Conservation (phyloP, 2,888 invertebrate genomes). For the Cantharis flavilabris region DNA sequence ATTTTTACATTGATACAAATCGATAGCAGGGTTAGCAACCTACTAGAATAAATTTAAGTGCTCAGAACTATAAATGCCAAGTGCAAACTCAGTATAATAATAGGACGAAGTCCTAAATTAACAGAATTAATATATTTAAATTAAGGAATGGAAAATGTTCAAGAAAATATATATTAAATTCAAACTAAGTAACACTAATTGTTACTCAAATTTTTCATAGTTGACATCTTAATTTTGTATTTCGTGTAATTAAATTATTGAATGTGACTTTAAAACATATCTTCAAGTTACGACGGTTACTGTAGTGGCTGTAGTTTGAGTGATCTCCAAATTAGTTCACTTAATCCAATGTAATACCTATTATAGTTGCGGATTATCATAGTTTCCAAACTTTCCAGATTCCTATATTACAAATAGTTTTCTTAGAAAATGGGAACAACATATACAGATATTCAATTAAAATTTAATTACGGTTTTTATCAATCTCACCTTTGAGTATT, state of each 20-base stretch:
- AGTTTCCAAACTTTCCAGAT: slow-evolving; percentile 13
- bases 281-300: neutral
- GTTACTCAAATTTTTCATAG: neutral
- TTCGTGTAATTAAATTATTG: neutral
- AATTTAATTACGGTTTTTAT: neutral
- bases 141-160: neutral
- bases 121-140: no score
- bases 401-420: slow-evolving; percentile 3
- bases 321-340: slow-evolving; percentile 10
- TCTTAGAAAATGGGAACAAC: neutral
- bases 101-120: no score
- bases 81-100: no score
- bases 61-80: no score
- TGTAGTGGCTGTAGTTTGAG: slow-evolving; percentile 8
- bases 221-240: neutral
- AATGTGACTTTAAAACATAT: slow-evolving; percentile 1
- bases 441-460: neutral
- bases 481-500: neutral
- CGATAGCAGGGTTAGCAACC: no score
- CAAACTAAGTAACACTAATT: neutral
- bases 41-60: no score
- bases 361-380: slow-evolving; percentile 7
- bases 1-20: no score
- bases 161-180: neutral
- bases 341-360: slow-evolving; percentile 15